phyloP scores from a whole-genome alignment of 2,888 invertebrate species.

The Platerodrilus igneus region DNA sequence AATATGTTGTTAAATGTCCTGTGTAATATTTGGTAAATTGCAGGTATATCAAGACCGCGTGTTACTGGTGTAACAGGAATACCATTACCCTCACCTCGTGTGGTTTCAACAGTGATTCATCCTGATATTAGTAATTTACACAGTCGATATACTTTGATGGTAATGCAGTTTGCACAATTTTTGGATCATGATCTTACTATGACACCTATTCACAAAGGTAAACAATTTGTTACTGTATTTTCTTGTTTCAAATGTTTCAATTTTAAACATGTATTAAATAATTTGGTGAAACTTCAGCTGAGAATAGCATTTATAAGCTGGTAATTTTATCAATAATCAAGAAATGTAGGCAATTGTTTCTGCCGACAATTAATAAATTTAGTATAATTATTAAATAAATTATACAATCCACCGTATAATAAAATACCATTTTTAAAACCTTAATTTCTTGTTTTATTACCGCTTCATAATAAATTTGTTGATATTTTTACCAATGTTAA shows the following conservation, averaged over 20 bases:
- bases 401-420: too few species aligned
- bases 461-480: conserved; percentile 3
- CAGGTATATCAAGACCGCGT: conserved; percentile 76
- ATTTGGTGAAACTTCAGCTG: too few species aligned
- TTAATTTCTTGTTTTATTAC: conserved; percentile 3
- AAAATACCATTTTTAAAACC: conserved; percentile 1
- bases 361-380: too few species aligned
- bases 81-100: conserved; percentile 78
- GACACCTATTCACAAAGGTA: conserved; percentile 86
- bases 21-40: conserved; percentile 11
- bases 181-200: conserved; percentile 92
- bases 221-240: conserved; percentile 11
- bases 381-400: too few species aligned
- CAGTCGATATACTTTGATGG: conserved; percentile 82
- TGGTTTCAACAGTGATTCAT: conserved; percentile 83
- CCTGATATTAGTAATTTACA: conserved; percentile 88
- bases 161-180: conserved; percentile 94
- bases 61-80: conserved; percentile 68
- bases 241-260: too few species aligned
- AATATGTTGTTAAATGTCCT: conserved; percentile 20
- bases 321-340: too few species aligned
- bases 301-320: too few species aligned
- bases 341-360: too few species aligned
- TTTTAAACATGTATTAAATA: too few species aligned
- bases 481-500: too few species aligned